Evolutionary conservation across 1,140 invertebrate genomes (phyloP), one percentile per base, ranked within the genome.

Genomic region (Macrostomum lignano): DNA sequence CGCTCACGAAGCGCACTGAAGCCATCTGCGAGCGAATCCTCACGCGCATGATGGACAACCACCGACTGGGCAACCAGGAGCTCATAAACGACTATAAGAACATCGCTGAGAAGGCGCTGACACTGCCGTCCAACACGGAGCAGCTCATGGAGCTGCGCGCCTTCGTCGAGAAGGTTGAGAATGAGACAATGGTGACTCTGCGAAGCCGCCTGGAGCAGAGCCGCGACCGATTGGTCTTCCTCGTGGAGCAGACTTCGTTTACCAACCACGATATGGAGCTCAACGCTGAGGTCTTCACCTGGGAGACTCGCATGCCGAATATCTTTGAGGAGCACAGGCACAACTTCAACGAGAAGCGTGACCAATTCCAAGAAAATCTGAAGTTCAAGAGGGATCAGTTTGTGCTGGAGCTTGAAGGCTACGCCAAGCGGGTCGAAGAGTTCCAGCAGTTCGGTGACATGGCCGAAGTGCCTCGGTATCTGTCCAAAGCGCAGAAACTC

Each of bases 361-460:
- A 65, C 3, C 78, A 88, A 49, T 86, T 75, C 55, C 74, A 88
- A 58, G 71, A 73, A 30, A 57, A 65, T 10, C 61, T 88, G 1
- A 70, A 69, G 52, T 64, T 65, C 44, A 22, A 36, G 24, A 44
- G 63, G 24, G 56, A 64, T 29, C 40, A 55, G 43, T 79, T 84
- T 46, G 61, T 66, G 32, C 68, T 74, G 23, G 76, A 86, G 42
- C 51, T 93, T 31, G 67, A 74, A 23, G 52, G 68, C 7, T 82
- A 75, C 46, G 67, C 66, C 17, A 68, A 68, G 39, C 69, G 81
- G 48, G 69, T 76, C 20, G 69, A 82, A 32, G 73, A 82, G 42
- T 69, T 88, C 45, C 68, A 77, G 41, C 67, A 72, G 32, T 79
- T 74, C 64, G 79, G 78, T 2, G 74, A 84, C 39, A 65, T 82